Conservation (phyloP, 2,797 vertebrate species). For the Ciconia nigra region DNA sequence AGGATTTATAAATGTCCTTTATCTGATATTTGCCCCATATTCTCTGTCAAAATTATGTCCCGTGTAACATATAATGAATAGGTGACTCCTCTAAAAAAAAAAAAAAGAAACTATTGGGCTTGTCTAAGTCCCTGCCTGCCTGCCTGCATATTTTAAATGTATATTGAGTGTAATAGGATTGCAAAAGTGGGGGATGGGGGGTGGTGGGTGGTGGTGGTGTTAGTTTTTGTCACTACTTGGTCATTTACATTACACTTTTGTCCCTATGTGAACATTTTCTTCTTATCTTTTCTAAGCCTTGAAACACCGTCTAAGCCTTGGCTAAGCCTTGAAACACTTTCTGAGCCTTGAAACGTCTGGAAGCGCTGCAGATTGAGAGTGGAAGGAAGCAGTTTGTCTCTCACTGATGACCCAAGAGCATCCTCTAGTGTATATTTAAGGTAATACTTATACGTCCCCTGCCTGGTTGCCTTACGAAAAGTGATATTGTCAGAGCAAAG, state of each 20-base stretch:
- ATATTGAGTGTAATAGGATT: neutral
- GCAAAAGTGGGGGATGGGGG: neutral
- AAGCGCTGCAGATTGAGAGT: neutral
- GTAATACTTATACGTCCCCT: neutral
- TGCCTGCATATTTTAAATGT: neutral
- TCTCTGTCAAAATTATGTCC: neutral
- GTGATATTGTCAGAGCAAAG: accelerated
- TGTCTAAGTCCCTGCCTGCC: neutral
- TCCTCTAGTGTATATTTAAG: slow-evolving; percentile 55
- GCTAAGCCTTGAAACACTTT: neutral
- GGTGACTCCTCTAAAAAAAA: neutral
- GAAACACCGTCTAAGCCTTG: neutral
- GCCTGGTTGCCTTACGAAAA: neutral
- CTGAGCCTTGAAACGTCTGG: neutral
- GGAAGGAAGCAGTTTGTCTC: neutral
- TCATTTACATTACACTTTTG: neutral
- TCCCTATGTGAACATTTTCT: neutral
- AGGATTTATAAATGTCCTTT: neutral
- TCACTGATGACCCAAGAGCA: slow-evolving; percentile 55
- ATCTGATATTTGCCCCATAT: neutral
- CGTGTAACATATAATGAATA: neutral
- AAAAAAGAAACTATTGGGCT: neutral
- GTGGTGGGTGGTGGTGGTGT: too few relatives aligned
- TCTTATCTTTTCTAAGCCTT: neutral
- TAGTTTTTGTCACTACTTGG: neutral